phyloP scores from a whole-genome alignment of 2,113 vertebrate genomes.

The Tauraco erythrolophus region DNA sequence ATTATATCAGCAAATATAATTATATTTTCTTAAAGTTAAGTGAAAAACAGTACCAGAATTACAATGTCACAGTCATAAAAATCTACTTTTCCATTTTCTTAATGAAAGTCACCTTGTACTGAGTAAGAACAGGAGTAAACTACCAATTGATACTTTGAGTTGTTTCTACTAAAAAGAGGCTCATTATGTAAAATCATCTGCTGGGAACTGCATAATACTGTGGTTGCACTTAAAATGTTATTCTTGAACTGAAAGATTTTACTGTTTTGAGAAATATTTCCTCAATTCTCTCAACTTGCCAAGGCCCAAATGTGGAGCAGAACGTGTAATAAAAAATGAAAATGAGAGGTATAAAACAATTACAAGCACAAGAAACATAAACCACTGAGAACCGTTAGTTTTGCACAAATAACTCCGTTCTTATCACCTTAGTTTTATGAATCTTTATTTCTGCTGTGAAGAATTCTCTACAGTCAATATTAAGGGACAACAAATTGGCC shows the following conservation, averaged over 20 bases:
- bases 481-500: not conserved
- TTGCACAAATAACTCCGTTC: not conserved
- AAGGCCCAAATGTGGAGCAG: not conserved
- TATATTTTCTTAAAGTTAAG: constrained; percentile 44
- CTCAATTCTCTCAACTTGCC: not conserved
- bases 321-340: constrained; percentile 31
- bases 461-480: not conserved
- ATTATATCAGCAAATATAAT: constrained; percentile 38
- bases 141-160: not conserved
- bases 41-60: constrained; percentile 25
- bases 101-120: constrained; percentile 29
- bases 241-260: not conserved
- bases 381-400: not conserved
- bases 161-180: not conserved
- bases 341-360: not conserved
- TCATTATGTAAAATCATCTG: not conserved
- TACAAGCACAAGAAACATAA: not conserved
- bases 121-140: not conserved
- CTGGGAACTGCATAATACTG: not conserved
- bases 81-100: not conserved
- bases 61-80: not conserved
- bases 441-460: not conserved
- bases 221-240: not conserved
- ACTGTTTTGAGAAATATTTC: constrained; percentile 1
- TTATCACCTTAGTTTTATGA: not conserved